These are phyloP conservation scores for Anoura caudifer DNA, from an alignment of 2,113 vertebrate species.

Conservation along the genomic window DNA sequence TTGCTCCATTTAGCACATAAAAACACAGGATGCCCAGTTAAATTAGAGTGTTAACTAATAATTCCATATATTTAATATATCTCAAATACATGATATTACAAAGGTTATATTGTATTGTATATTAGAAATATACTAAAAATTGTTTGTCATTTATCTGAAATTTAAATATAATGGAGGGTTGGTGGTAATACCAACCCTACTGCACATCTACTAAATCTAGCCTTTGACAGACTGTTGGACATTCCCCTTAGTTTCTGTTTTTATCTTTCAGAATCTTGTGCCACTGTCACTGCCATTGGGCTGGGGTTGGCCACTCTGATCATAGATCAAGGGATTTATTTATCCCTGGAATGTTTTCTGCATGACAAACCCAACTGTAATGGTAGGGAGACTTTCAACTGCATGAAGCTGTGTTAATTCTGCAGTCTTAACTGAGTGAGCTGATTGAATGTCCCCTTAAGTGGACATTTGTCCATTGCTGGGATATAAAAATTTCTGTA, in stretches of 20 bases:
- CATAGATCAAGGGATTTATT: not conserved
- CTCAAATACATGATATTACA: not conserved
- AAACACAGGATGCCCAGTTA: not conserved
- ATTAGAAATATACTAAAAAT: not conserved
- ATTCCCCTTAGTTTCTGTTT: not conserved
- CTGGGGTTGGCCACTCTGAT: not conserved
- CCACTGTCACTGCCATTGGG: not conserved
- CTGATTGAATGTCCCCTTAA: not conserved
- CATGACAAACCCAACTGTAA: not conserved
- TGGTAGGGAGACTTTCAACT: not conserved
- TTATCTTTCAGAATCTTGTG: not conserved
- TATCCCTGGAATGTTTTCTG: not conserved
- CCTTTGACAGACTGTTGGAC: not conserved
- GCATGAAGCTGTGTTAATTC: not conserved
- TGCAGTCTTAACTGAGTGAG: not conserved
- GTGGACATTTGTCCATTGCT: not conserved
- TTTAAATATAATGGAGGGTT: not conserved
- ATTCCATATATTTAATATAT: not conserved
- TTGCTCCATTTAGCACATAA: not conserved
- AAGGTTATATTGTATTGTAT: not conserved
- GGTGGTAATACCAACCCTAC: not conserved
- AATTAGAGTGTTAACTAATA: not conserved
- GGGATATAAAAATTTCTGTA: not conserved
- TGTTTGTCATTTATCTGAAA: conserved; percentile 4
- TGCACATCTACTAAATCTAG: not conserved